A percentile compares a stretch with the other conserved stretches of the same genome.
Conservation (phyloP, 2,888 invertebrate species). For the Parapristionchus giblindavisi region DNA sequence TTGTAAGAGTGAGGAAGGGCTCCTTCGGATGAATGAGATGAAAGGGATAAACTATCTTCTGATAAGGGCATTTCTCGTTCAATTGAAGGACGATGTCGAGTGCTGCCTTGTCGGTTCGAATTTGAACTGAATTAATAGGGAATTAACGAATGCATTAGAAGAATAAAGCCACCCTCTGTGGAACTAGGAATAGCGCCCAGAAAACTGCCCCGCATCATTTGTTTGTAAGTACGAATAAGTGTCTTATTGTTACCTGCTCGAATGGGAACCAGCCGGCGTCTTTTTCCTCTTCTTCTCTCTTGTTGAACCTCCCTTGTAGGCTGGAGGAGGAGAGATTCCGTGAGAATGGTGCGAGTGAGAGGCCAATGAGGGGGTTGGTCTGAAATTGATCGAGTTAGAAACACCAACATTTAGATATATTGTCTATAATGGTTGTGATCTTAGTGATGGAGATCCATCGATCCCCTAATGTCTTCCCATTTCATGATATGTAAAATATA, state of each 20-base stretch:
- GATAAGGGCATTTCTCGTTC: conserved; percentile 3
- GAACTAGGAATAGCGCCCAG: too few species aligned
- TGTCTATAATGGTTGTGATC: not conserved
- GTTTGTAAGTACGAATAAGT: too few species aligned
- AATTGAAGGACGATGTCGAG: not conserved
- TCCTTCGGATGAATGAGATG: conserved; percentile 30
- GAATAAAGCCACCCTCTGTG: too few species aligned
- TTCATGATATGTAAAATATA: not conserved
- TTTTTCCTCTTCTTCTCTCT: not conserved
- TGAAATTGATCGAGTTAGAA: not conserved
- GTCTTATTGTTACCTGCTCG: not conserved
- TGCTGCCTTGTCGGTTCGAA: not conserved
- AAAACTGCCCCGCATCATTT: too few species aligned
- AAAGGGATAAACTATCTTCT: conserved; percentile 18
- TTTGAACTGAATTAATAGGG: not conserved
- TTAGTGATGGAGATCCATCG: not conserved
- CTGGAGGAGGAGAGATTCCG: conserved; percentile 27
- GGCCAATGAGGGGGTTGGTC: conserved; percentile 16
- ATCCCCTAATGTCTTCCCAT: not conserved
- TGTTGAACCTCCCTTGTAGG: not conserved
- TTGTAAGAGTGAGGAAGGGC: too few species aligned
- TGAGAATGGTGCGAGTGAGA: too few species aligned
- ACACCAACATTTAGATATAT: not conserved
- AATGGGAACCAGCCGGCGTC: not conserved
- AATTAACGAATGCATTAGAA: too few species aligned